Evolutionary conservation across 2,797 vertebrate species (phyloP).

Genomic region (Paratrypauchen microcephalus): DNA sequence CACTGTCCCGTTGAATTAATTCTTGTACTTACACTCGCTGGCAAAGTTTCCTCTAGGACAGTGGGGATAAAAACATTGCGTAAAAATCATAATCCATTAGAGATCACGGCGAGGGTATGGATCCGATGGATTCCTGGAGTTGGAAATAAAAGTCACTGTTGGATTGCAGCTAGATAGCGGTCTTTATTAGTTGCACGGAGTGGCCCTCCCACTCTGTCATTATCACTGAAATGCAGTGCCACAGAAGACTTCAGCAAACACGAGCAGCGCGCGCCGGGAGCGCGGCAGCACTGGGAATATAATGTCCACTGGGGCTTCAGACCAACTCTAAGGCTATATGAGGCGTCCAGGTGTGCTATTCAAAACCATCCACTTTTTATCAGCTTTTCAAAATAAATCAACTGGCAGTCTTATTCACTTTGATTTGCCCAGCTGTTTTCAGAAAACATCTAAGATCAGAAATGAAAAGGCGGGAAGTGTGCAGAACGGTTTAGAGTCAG

Average conservation of each 20-base stretch:
- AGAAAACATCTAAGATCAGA: constrained; percentile 22
- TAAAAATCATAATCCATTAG: constrained; percentile 70
- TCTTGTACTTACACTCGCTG: constrained; percentile 74
- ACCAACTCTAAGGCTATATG: constrained; percentile 31
- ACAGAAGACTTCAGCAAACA: constrained; percentile 67
- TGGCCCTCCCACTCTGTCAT: constrained; percentile 96
- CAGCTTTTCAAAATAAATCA: constrained; percentile 22
- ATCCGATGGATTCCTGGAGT: constrained; percentile 71
- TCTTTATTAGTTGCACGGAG: constrained; percentile 94
- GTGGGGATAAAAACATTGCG: constrained; percentile 39
- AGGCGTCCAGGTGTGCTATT: constrained; percentile 58
- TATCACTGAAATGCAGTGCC: constrained; percentile 77
- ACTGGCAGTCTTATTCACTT: constrained; percentile 16
- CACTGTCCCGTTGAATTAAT: not conserved
- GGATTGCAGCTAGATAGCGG: constrained; percentile 82
- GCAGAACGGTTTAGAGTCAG: no score
- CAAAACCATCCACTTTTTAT: constrained; percentile 46
- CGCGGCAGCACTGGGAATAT: constrained; percentile 39
- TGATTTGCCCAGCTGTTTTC: constrained; percentile 33
- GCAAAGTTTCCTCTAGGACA: constrained; percentile 74
- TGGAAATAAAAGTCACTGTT: constrained; percentile 85
- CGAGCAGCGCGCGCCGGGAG: constrained; percentile 41
- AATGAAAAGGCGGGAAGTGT: not conserved
- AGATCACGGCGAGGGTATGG: constrained; percentile 53
- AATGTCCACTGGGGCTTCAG: constrained; percentile 43